Base-by-base conservation (phyloP, 2,888 invertebrate genomes). In the Microctonus hyperodae region DNA sequence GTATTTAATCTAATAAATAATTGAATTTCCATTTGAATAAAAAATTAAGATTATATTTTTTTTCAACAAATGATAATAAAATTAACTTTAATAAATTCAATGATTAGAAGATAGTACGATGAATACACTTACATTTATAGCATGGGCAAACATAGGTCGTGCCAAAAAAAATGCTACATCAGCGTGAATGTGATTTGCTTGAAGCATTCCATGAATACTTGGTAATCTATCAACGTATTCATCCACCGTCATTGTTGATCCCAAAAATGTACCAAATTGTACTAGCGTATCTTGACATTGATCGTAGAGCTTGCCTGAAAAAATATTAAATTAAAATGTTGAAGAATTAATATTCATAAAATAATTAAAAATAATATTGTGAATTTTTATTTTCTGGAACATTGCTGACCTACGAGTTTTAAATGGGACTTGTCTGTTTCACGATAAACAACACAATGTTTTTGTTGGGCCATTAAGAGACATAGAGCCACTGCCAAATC, bases 151-250 rank as follows among this genome's bases (percentile, higher is more conserved):
- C 86, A 96, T 95, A 4, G 97, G 96, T 69, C 98, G 89, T 55
- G 96, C 95, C 28, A 99, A 88, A 85, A 97, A 98, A 86, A 99
- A 98, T n/a, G 98, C 98, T 0, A 97, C 96, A 83, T 99, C 98
- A 0, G 96, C 91, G 70, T 96, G 94, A 56, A 99, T 93, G 81
- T 97, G 95, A 84, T 96, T 98, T 73, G 96, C 95, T 53, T 92
- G 89, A 22, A 98, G 87, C 86, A 98, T 91, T 76, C 92, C 92
- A 83, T 96, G 90, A 69, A 98, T 90, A 0, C 94, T 89, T 0
- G 98, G 98, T 75, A 98, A 85, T 73, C 94, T 88, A 55, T 92
- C 92, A 0, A 93, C 91, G 81, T 98, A 97, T 83, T 99, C 98
- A 77, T 98, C 97, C 13, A 95, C 93, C 4, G 95, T 95, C 83